Base-by-base conservation (phyloP, 2,797 vertebrate genomes). In the Thaleichthys pacificus region DNA sequence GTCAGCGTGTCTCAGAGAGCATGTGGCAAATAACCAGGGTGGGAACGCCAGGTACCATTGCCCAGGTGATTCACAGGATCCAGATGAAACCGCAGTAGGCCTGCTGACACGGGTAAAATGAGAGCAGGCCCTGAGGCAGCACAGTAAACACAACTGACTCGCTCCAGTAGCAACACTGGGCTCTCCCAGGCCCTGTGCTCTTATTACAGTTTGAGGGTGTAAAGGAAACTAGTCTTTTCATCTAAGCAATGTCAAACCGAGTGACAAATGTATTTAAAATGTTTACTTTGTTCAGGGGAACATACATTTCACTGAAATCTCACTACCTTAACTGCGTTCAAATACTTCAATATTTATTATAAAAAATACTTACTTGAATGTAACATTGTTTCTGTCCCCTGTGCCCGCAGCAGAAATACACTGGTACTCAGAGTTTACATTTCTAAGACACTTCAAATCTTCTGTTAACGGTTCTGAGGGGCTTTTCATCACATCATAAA, bases 1-100 rank as follows among this genome's bases (percentile, higher is more conserved):
- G 77, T 81, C 73, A 82, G 70, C 70, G 26, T 26, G 58, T 61
- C 15, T 56, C 4, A 8, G 28, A 15, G 61, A 19, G 26, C 19
- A 14, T 35, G 51, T 21, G 54, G 51, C 56, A 60, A 35, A 60
- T 6, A 68, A 68, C 9, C 3, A 11, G 30, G 56, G 28, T 22
- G 56, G 35, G 67, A 11, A 32, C 30, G 42, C 42, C 42, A 21
- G 54, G 54, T 60, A 58, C 30, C 28, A 30, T 19, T 30, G 19
- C 56, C 32, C 19, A 54, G 17, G 49, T 69, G 67, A 57, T 28
- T 58, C 28, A 22, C 30, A 35, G 56, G n/a, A 69, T 17, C 28
- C 67, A 58, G 54, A 30, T 49, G 54, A 57, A 14, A 8, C 26
- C 21, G 22, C 68, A 61, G 68, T 32, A 42, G 68, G 68, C 32